phyloP scores from a whole-genome alignment of 2,888 invertebrate species.

The Oscheius sp. region DNA sequence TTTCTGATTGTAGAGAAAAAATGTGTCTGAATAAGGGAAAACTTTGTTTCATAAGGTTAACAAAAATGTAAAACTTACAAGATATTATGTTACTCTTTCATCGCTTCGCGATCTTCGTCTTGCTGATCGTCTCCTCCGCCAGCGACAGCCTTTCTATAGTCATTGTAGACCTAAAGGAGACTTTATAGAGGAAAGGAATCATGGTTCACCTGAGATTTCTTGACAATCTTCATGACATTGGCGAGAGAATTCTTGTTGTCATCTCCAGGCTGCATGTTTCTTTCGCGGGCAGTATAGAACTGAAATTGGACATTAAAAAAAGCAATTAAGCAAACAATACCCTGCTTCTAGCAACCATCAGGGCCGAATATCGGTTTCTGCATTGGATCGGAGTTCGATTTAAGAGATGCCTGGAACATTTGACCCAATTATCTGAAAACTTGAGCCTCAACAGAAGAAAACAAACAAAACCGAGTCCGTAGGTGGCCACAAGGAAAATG shows the following conservation, averaged over 20 bases:
- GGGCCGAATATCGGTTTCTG: background rate
- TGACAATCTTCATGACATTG: too few relatives aligned
- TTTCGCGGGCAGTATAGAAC: constrained; percentile 1
- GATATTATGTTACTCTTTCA: too few relatives aligned
- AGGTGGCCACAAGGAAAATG: constrained; percentile 79
- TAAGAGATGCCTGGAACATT: background rate
- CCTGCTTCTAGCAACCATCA: constrained; percentile 18
- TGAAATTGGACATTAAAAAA: background rate
- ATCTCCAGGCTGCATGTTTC: background rate
- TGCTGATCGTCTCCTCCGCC: too few relatives aligned
- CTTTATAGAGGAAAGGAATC: too few relatives aligned
- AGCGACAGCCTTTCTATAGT: too few relatives aligned
- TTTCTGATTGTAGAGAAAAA: background rate
- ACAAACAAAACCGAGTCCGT: constrained; percentile 75
- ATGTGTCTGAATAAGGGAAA: too few relatives aligned
- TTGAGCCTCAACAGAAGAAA: background rate
- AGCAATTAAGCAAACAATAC: background rate
- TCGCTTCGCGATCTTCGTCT: too few relatives aligned
- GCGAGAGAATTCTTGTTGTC: too few relatives aligned
- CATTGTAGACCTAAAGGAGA: too few relatives aligned
- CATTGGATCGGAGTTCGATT: background rate
- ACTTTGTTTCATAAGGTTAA: too few relatives aligned
- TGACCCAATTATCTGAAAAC: background rate
- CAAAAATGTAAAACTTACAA: background rate
- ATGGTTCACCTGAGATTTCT: too few relatives aligned